Evolutionary conservation across 2,113 vertebrate genomes (phyloP), one percentile per base, ranked within the genome.

Genomic region (Butorides virescens): DNA sequence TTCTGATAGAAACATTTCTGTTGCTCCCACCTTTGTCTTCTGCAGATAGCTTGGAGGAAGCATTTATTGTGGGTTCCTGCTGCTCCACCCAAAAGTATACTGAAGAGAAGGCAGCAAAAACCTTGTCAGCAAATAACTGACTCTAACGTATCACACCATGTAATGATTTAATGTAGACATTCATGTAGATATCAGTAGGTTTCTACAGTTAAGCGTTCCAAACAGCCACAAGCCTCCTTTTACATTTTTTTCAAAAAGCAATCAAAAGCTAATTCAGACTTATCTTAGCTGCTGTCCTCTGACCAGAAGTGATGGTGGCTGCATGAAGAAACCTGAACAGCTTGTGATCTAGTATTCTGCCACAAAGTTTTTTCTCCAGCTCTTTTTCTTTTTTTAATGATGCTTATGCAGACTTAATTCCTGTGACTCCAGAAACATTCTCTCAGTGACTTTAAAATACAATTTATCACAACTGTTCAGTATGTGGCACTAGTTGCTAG

Each of bases 371-470:
- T 84, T 80, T 53, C 39, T 76, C 34, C 34, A 66, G 22, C 5
- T 50, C 1, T 8, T 71, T 15, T 47, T 65, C 25, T 15, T 2
- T 55, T 67, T 88, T 49, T 32, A 46, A 62, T 36, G 47, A 55
- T 61, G 42, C 29, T 74, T 67, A n/a, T 1, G 5, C 18, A 76
- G 16, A 56, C 7, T 39, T 74, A 65, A 61, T 66, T 63, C 53
- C 65, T 68, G 6, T 36, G 50, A 88, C 36, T 65, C 32, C 34
- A 92, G n/a, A 90, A 93, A 80, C 34, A 56, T 30, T 47, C 39
- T 83, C 53, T 68, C 62, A 61, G 25, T 77, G 59, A 85, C 61
- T 84, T 96, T 71, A 96, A 91, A 95, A 95, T 6, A 93, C 61
- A 79, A 77, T 96, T 81, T 96, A 93, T 80, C 44, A 37, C 80